Evolutionary conservation across 2,113 vertebrate species (phyloP), one percentile per base, ranked within the genome.

Genomic region (Lycaon pictus): DNA sequence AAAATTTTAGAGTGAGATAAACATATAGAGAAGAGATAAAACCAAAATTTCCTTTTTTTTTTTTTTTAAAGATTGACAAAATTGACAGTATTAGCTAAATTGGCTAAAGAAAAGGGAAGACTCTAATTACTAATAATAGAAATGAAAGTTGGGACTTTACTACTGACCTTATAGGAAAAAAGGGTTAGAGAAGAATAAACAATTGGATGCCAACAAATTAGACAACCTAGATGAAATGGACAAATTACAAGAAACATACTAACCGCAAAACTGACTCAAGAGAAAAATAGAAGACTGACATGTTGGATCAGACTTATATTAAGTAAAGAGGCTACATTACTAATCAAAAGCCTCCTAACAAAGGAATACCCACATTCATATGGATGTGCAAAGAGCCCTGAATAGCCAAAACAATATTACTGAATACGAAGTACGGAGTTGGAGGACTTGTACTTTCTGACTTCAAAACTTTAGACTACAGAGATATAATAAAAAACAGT

Each of bases 341-440:
- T 20, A 82, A 96, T 76, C 22, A 76, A 76, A 96, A 91, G 22
- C 15, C 60, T 95, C 7, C 2, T 55, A 62, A 43, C 12, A 76
- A 89, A 89, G 55, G 35, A 83, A 63, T 80, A 32, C 20, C 69
- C 55, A n/a, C 43, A 43, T 43, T 43, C 35, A 37, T 76, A 74
- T 82, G 48, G 6, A 71, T 67, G 29, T 74, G 22, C 13, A 79
- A 7, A 43, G 1, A 3, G 23, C 35, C 43, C 11, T 7, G 58
- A 67, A 13, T 37, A 90, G 51, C 32, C 63, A 67, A 93, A 32
- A 90, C 8, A 53, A 48, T 35, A 80, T 35, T 35, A 80, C 29
- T 80, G 60, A 80, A 93, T 89, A 71, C 69, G 20, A 83, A 72
- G 74, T 84, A 84, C 29, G 56, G 71, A 80, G 29, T 85, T 89